phyloP scores from a whole-genome alignment of 2,888 invertebrate species.

The Heliconius sara region DNA sequence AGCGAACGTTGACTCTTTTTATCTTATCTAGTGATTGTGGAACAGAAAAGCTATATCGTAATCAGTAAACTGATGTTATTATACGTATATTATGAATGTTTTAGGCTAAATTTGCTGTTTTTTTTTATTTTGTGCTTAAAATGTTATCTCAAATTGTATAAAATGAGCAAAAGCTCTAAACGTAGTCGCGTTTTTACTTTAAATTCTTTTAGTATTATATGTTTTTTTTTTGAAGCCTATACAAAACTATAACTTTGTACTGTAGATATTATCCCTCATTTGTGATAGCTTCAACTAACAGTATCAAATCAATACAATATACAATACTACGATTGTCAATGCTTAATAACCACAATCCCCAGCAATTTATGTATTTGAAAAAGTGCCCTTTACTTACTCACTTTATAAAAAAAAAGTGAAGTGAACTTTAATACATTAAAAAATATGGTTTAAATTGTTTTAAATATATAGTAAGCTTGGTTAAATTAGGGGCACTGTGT shows the following conservation, averaged over 20 bases:
- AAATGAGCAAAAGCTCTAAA: neutral
- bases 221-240: neutral
- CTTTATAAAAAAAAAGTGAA: constrained; percentile 18
- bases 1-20: constrained; percentile 57
- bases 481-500: constrained; percentile 54
- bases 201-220: too few species aligned
- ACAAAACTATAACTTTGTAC: neutral
- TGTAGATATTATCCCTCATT: too few species aligned
- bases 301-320: constrained; percentile 49
- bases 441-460: constrained; percentile 38
- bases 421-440: constrained; percentile 45
- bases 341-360: constrained; percentile 72
- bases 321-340: constrained; percentile 68
- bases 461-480: constrained; percentile 1
- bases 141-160: neutral
- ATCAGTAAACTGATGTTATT: constrained; percentile 34
- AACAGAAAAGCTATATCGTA: constrained; percentile 47
- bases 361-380: constrained; percentile 73
- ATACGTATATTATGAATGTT: constrained; percentile 23
- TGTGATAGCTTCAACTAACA: constrained; percentile 22
- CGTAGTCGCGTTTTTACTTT: too few species aligned
- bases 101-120: neutral
- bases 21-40: constrained; percentile 55
- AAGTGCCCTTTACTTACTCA: constrained; percentile 64
- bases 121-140: neutral